phyloP scores from a whole-genome alignment of 2,113 vertebrate species.

The Psammodynastes pulverulentus region DNA sequence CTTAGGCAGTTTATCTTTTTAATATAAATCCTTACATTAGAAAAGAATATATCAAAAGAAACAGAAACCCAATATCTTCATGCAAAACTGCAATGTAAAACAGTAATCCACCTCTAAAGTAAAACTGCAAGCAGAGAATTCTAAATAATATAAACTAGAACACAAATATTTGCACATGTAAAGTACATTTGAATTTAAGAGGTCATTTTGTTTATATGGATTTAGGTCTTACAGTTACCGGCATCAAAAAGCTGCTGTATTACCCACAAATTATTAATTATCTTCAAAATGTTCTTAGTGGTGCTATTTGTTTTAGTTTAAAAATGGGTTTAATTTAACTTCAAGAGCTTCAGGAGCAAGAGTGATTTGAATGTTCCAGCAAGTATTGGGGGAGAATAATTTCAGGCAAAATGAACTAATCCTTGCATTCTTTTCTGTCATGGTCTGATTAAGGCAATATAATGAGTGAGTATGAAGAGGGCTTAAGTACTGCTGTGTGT shows the following conservation, averaged over 20 bases:
- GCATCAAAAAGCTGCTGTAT: background rate
- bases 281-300: constrained; percentile 26
- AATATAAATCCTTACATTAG: background rate
- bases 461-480: constrained; percentile 42
- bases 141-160: constrained; percentile 23
- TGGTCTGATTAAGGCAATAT: constrained; percentile 20
- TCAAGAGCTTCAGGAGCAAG: constrained; percentile 25
- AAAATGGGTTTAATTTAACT: constrained; percentile 33
- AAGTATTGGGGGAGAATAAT: constrained; percentile 40
- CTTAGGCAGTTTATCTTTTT: background rate
- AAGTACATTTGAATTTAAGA: constrained; percentile 25
- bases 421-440: constrained; percentile 34
- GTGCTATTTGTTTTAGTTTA: constrained; percentile 43
- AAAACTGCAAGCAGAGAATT: background rate
- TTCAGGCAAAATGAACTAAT: constrained; percentile 45
- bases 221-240: constrained; percentile 18
- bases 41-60: constrained; percentile 16
- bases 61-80: constrained; percentile 17
- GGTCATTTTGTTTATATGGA: constrained; percentile 26
- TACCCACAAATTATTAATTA: constrained; percentile 32
- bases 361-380: constrained; percentile 33
- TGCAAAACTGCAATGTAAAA: constrained; percentile 18
- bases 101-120: constrained; percentile 1
- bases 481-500: constrained; percentile 33
- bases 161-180: constrained; percentile 17